Conservation (phyloP, 2,888 invertebrate species). For the Ophonus ardosiacus region DNA sequence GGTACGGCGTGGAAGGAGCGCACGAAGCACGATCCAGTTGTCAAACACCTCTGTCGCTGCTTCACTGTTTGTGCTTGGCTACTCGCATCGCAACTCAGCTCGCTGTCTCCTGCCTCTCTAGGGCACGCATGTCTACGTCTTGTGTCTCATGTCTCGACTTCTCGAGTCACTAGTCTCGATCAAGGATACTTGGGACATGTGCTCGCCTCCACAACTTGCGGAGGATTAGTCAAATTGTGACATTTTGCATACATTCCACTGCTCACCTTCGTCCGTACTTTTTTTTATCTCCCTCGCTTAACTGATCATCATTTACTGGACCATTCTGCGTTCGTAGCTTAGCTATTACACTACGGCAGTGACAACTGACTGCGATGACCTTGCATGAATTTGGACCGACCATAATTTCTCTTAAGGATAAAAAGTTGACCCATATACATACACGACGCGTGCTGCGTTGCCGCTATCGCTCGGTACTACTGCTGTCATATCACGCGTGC, state of each 20-base stretch:
- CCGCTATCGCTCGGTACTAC: slow-evolving; percentile 49
- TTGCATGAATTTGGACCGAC: slow-evolving; percentile 57
- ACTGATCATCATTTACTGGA: neutral
- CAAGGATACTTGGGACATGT: slow-evolving; percentile 34
- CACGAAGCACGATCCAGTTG: slow-evolving; percentile 30
- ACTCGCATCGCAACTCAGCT: neutral
- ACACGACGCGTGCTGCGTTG: slow-evolving; percentile 58
- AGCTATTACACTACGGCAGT: slow-evolving; percentile 37
- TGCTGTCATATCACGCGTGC: slow-evolving; percentile 38
- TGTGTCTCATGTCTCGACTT: slow-evolving; percentile 27
- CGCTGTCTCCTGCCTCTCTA: slow-evolving; percentile 39
- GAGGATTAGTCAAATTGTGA: slow-evolving; percentile 48
- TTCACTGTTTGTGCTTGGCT: neutral
- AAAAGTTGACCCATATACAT: slow-evolving; percentile 62
- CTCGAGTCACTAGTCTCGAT: slow-evolving; percentile 12
- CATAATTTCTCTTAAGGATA: slow-evolving; percentile 59
- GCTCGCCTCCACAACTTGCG: slow-evolving; percentile 25
- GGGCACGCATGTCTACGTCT: slow-evolving; percentile 40
- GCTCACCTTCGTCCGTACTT: neutral
- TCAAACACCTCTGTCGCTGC: slow-evolving; percentile 46
- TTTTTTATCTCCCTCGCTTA: slow-evolving; percentile 6
- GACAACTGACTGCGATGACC: slow-evolving; percentile 52
- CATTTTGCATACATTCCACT: slow-evolving; percentile 46
- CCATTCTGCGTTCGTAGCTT: slow-evolving; percentile 11
- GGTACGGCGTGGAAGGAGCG: slow-evolving; percentile 18